Evolutionary conservation across 2,888 invertebrate genomes (phyloP), one percentile per base, ranked within the genome.

Genomic region (Phorcus lineatus): DNA sequence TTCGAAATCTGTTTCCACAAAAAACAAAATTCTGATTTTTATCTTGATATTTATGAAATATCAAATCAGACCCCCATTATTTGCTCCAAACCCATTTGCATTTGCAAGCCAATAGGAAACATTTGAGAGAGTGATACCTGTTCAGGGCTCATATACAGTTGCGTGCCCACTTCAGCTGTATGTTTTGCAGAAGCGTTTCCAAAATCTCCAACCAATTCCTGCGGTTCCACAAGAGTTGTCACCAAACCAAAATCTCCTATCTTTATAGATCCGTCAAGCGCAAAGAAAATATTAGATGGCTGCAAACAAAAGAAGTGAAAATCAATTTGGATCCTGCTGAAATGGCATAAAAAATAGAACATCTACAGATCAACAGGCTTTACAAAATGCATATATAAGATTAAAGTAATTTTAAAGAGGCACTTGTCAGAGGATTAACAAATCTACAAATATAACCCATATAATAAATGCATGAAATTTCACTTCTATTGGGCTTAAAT

Each of bases 231-330:
- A 95, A 97, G 96, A 28, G 96, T 96, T 4, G 99, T 98, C 16
- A 97, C 99, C n/a, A 99, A 95, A 0, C 99, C 99, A 94, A 99
- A 99, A 94, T 99, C 99, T 0, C 99, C 99, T 79, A 99, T 97
- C 94, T 99, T 99, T 11, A 99, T 96, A 90, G 95, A 95, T 0
- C 97, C 97, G 92, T 98, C 97, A 85, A 96, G 95, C 0, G 98
- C 96, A 93, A 99, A 99, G 94, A 99, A 97, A 88, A 97, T 97
- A 92, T 97, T 97, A 83, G 97, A 96, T 0, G 97, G 97, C 95
- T 96, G 91, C 85, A 94, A 94, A 83, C 55, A 67, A 28, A 81
- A 78, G 81, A 75, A 78, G 22, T 3, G 11, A 70, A 19, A 0
- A 19, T 28, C 24, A 22, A 36, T 36, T 47, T 47, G 11, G 1